A percentile compares a stretch with the other conserved stretches of the same genome.
Conservation (phyloP, 2,797 vertebrate species). For the Pangasius krempfi region DNA sequence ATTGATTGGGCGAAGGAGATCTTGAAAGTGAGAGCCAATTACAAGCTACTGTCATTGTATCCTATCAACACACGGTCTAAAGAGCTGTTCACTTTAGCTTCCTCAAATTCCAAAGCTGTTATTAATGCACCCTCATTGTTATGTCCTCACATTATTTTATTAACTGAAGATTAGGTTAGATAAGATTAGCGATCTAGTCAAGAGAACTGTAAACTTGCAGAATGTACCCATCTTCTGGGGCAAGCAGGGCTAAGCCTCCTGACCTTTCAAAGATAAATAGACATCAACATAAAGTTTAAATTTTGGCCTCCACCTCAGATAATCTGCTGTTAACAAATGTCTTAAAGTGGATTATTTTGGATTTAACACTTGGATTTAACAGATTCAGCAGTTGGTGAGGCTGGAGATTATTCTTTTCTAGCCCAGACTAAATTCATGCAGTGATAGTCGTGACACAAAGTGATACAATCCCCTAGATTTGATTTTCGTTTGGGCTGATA, state of each 20-base stretch:
- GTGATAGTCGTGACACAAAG: neutral
- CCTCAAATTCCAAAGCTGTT: neutral
- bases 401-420: neutral
- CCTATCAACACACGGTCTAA: neutral
- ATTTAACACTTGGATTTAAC: neutral
- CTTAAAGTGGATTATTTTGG: neutral
- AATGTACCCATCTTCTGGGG: neutral
- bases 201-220: neutral
- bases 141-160: neutral
- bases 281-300: neutral
- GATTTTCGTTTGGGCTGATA: neutral
- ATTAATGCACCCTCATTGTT: neutral
- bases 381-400: neutral
- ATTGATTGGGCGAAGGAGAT: constrained; percentile 36
- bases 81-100: neutral
- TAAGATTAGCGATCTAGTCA: neutral
- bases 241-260: too few relatives aligned
- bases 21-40: constrained; percentile 34
- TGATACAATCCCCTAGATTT: neutral
- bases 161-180: neutral
- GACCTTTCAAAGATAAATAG: neutral
- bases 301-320: neutral
- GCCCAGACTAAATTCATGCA: neutral
- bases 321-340: neutral
- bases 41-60: constrained; percentile 8